phyloP scores from a whole-genome alignment of 2,113 vertebrate species.

The Recurvirostra avosetta region DNA sequence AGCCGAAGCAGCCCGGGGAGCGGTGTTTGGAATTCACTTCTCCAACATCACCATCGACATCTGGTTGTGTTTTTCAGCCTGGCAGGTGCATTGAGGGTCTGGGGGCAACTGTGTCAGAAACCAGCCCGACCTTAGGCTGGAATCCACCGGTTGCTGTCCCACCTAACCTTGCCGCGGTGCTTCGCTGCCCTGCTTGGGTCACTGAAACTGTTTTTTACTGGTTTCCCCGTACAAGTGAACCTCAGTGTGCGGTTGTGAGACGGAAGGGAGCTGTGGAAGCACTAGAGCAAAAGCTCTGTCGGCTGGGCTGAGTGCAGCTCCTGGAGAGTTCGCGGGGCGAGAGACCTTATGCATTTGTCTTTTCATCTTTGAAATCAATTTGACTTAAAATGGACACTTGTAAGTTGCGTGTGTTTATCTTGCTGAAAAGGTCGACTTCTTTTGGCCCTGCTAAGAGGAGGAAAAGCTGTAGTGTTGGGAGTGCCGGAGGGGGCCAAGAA shows the following conservation, averaged over 20 bases:
- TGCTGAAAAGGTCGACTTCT: neutral
- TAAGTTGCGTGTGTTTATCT: neutral
- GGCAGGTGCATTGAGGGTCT: neutral
- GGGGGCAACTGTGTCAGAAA: neutral
- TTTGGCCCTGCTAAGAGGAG: accelerated
- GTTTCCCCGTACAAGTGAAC: neutral
- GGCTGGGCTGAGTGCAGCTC: neutral
- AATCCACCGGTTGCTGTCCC: accelerated
- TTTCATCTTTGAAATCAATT: neutral
- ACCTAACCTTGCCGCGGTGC: accelerated
- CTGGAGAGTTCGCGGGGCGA: neutral
- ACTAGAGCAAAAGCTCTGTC: neutral
- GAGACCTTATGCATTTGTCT: neutral
- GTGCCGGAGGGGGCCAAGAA: neutral
- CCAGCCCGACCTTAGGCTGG: neutral
- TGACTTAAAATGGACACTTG: neutral
- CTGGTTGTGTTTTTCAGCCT: neutral
- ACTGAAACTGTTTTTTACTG: neutral
- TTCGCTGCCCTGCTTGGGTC: neutral
- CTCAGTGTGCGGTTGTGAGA: neutral
- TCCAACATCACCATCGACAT: accelerated
- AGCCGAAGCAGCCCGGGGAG: neutral
- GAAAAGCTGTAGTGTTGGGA: neutral
- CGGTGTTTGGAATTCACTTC: neutral
- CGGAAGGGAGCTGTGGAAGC: neutral